Percentiles rank a stretch among this genome's conserved stretches.
These are phyloP conservation scores for Thereva nobilitata DNA, from an alignment of 2,888 invertebrate genomes.

Conservation along the genomic window DNA sequence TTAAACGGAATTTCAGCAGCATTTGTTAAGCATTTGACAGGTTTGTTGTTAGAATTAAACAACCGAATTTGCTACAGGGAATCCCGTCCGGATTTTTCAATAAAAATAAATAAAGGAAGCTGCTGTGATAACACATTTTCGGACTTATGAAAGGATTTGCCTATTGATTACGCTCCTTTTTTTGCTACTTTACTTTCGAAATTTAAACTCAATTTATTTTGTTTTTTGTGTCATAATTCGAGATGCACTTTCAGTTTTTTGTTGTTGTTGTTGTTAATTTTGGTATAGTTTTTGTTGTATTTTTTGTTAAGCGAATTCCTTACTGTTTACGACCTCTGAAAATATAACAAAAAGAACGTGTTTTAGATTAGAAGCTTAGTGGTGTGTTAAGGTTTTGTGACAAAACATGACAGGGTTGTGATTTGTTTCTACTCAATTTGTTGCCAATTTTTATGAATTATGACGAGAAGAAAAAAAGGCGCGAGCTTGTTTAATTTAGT, in stretches of 20 bases:
- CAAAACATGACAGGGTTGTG: no score
- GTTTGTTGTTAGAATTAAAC: conserved; percentile 29
- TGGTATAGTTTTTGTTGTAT: conserved; percentile 5
- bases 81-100: conserved; percentile 37
- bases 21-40: not conserved
- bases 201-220: not conserved
- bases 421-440: no score
- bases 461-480: no score
- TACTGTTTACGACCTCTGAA: no score
- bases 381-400: no score
- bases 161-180: no score
- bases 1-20: conserved; percentile 4
- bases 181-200: not conserved
- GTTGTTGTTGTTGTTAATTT: conserved; percentile 1
- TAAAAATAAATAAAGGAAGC: conserved; percentile 39
- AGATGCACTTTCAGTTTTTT: conserved; percentile 6
- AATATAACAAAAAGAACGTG: no score
- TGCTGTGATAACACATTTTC: conserved; percentile 39
- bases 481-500: no score
- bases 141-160: no score
- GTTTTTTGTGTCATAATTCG: not conserved
- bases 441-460: no score
- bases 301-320: not conserved
- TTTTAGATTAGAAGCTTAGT: no score
- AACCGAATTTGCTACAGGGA: conserved; percentile 11